A percentile compares a stretch with the other conserved stretches of the same genome.
These are phyloP conservation scores for Trachemys scripta DNA, from an alignment of 2,113 vertebrate genomes.

Conservation along the genomic window DNA sequence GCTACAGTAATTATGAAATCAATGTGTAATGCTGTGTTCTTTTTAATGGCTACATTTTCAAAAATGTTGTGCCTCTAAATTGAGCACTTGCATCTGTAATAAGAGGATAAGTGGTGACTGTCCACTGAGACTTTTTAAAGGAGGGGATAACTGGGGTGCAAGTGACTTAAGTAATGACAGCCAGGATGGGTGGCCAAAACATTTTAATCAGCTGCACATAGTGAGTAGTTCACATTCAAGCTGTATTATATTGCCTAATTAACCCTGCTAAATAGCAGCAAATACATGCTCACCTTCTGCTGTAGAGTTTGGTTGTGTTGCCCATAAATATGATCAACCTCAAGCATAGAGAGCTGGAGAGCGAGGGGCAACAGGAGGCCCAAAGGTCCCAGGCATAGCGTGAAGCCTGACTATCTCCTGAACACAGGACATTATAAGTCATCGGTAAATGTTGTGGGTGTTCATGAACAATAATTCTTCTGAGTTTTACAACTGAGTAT, in stretches of 20 bases:
- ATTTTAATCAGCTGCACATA: fast-evolving
- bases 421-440: not conserved
- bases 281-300: not conserved
- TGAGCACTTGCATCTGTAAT: not conserved
- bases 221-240: not conserved
- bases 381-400: fast-evolving
- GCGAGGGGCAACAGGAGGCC: fast-evolving
- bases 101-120: not conserved
- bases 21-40: not conserved
- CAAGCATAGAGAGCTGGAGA: not conserved
- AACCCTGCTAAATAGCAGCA: not conserved
- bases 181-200: fast-evolving
- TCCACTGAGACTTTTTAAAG: not conserved
- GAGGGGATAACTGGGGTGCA: not conserved
- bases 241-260: not conserved
- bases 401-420: not conserved
- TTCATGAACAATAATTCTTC: not conserved
- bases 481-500: not conserved
- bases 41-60: not conserved
- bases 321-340: not conserved
- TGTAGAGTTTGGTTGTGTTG: not conserved
- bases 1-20: not conserved
- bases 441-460: not conserved
- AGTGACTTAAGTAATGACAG: not conserved
- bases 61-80: not conserved